Percentiles rank a stretch among this genome's conserved stretches.
Evolutionary conservation across 2,113 vertebrate genomes (phyloP).

Genomic region (Bubo scandiacus): DNA sequence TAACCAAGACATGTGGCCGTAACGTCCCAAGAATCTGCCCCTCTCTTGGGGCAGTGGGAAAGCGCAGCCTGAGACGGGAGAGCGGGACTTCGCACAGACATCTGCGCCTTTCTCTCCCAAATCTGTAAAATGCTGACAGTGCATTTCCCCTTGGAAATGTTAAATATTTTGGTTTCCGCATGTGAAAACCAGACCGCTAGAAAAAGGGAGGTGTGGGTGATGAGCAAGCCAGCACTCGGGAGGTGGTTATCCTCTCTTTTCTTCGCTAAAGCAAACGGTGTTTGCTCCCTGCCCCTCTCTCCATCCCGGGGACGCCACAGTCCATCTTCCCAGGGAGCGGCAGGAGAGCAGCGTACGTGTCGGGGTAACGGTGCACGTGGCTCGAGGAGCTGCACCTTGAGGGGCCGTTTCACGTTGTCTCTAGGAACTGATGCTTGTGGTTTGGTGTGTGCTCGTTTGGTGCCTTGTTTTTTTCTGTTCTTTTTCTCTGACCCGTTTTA

Average conservation of each 20-base stretch:
- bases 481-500: not conserved
- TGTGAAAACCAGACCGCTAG: not conserved
- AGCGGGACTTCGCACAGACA: not conserved
- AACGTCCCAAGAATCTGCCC: not conserved
- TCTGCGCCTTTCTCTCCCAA: not conserved
- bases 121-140: not conserved
- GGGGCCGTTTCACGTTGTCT: not conserved
- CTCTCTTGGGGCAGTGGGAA: not conserved
- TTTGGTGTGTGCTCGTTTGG: not conserved
- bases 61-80: fast-evolving
- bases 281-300: not conserved
- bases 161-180: fast-evolving
- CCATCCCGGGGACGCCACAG: fast-evolving
- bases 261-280: not conserved
- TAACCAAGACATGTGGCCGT: not conserved
- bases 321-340: not conserved
- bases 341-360: not conserved
- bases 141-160: not conserved
- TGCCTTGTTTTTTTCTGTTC: not conserved
- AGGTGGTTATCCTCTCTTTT: not conserved
- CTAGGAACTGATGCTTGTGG: not conserved
- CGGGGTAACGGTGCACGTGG: not conserved
- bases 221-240: not conserved
- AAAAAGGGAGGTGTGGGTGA: not conserved
- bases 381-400: not conserved